phyloP scores from a whole-genome alignment of 2,797 vertebrate species.

The Sylvilagus floridanus region DNA sequence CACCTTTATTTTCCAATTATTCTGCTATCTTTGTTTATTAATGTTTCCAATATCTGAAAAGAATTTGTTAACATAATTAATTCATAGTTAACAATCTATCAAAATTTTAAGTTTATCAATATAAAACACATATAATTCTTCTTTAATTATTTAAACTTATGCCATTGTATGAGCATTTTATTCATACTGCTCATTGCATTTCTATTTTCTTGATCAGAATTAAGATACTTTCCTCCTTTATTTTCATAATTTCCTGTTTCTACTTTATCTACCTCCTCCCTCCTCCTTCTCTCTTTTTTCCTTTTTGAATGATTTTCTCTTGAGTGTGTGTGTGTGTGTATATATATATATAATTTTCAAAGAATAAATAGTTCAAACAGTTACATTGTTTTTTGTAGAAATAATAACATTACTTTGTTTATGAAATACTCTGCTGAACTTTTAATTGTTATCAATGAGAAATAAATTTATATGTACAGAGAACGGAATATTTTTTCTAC shows the following conservation, averaged over 20 bases:
- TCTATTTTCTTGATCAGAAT: not conserved
- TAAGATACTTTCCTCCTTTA: not conserved
- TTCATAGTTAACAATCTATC: not conserved
- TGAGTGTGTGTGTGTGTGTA: too few relatives aligned
- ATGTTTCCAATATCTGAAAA: not conserved
- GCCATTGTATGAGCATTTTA: not conserved
- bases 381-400: too few relatives aligned
- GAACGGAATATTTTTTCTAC: too few relatives aligned
- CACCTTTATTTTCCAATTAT: constrained; percentile 1
- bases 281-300: not conserved
- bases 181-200: not conserved
- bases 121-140: not conserved
- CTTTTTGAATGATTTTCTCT: too few relatives aligned
- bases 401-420: too few relatives aligned
- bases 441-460: too few relatives aligned
- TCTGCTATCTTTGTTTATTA: not conserved
- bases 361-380: too few relatives aligned
- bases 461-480: too few relatives aligned
- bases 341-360: too few relatives aligned
- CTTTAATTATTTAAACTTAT: not conserved
- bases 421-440: too few relatives aligned
- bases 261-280: not conserved
- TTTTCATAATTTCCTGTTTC: too few relatives aligned
- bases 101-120: not conserved
- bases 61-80: not conserved